Conservation (phyloP, 23 tunicate species). For the Pegea sp. region DNA sequence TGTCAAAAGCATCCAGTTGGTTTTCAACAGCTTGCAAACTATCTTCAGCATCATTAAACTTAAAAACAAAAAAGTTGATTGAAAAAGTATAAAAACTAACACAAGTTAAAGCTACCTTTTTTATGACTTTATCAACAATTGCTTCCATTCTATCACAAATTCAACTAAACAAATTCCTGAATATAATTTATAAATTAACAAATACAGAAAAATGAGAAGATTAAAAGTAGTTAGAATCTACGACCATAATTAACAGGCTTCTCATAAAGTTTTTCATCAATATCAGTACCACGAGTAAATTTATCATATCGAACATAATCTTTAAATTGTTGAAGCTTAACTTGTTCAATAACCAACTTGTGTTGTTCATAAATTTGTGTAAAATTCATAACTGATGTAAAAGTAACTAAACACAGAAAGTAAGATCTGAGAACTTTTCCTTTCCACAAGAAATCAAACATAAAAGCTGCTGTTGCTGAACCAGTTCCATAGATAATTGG, state of each 20-base stretch:
- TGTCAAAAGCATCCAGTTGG: not conserved
- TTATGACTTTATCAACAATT: too few species aligned
- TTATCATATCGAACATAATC: not conserved
- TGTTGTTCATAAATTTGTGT: not conserved
- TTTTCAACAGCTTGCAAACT: not conserved
- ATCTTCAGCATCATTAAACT: too few species aligned
- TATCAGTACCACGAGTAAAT: not conserved
- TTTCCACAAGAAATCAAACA: not conserved
- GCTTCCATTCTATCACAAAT: too few species aligned
- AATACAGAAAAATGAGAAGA: too few species aligned
- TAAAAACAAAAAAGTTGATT: too few species aligned
- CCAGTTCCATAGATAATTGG: not conserved
- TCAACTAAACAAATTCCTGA: too few species aligned
- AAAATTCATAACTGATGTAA: not conserved
- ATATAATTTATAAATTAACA: too few species aligned
- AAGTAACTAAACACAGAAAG: not conserved
- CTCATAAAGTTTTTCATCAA: constrained; percentile 1
- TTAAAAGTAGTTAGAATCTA: not conserved
- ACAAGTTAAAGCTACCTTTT: too few species aligned
- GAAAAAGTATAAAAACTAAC: too few species aligned
- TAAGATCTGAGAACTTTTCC: not conserved
- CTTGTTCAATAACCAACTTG: not conserved
- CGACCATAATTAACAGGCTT: not conserved
- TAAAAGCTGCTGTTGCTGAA: not conserved
- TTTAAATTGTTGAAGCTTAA: not conserved